Evolutionary conservation across 2,797 vertebrate species (phyloP), one percentile per base, ranked within the genome.

Genomic region (Cyprinodon diabolis): DNA sequence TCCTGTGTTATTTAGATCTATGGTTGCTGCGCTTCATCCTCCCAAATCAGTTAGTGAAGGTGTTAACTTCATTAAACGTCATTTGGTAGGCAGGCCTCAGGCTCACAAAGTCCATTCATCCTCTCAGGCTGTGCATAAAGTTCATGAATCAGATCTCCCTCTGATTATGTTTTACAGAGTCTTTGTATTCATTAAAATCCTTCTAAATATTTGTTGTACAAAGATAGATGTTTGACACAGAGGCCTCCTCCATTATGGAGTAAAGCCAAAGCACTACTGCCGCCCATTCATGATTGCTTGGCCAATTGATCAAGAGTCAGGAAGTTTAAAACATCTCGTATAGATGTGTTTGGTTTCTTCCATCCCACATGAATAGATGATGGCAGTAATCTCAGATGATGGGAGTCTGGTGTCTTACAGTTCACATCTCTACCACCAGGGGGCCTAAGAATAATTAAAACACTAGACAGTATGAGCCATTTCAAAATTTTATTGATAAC

Each of bases 221-320:
- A 68, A 82, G 83, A 84, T 69, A 89, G 82, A 87, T 76, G 69
- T 82, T 87, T 86, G 81, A 76, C 79, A 78, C 30, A 54, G 35
- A 56, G 25, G 68, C 69, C 73, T 67, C 37, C 62, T 78, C 66
- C 66, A 55, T 57, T 47, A 48, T 54, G 65, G 30, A 77, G 71
- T 40, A 0, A 14, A 71, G 74, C 77, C 84, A 83, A 78, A 45
- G 43, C 9, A 49, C 2, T 30, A 45, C 49, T 69, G 76, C 69
- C 74, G 40, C 69, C 62, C 68, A 66, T 52, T 89, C 57, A 75
- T 75, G 25, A 84, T 80, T 77, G 70, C 76, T 78, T 85, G 72
- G 70, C 58, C 80, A 84, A 71, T 83, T 72, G 76, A 74, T 67
- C 37, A 60, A 49, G 37, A 65, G 62, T 7, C 60, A 71, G 43